Conservation (phyloP, 2,113 vertebrate species). For the Limanda limanda region DNA sequence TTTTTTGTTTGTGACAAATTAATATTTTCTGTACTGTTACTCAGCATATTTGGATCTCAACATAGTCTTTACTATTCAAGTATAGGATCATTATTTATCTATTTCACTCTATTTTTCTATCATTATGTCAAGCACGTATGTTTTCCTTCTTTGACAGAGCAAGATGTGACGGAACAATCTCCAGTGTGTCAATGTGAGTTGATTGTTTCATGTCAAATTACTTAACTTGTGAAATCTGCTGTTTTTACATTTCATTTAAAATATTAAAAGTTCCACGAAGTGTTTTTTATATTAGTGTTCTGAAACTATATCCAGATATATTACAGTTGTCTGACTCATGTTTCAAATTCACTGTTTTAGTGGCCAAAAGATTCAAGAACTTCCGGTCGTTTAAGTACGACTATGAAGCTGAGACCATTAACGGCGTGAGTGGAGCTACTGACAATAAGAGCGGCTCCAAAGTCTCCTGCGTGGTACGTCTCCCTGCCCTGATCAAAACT, state of each 20-base stretch:
- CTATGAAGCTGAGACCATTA: slow-evolving; percentile 89
- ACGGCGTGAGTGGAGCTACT: slow-evolving; percentile 82
- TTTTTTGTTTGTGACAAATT: not conserved
- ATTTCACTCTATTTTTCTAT: not conserved
- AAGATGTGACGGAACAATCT: slow-evolving; percentile 77
- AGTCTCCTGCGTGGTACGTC: slow-evolving; percentile 88
- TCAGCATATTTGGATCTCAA: not conserved
- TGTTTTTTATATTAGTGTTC: not conserved
- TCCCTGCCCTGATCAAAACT: not conserved
- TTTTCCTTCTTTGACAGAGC: slow-evolving; percentile 78
- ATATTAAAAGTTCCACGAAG: not conserved
- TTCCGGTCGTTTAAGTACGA: slow-evolving; percentile 87
- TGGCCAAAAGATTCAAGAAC: slow-evolving; percentile 87
- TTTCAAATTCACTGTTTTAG: slow-evolving; percentile 75
- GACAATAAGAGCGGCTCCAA: slow-evolving; percentile 84
- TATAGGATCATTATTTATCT: not conserved
- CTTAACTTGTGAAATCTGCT: not conserved
- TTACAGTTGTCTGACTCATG: slow-evolving; percentile 12
- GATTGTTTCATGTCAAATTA: not conserved
- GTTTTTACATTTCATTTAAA: not conserved
- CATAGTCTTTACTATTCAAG: no score
- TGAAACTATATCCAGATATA: not conserved
- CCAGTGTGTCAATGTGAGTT: slow-evolving; percentile 86
- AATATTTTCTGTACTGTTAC: not conserved
- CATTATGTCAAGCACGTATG: not conserved